Evolutionary conservation across 2,888 invertebrate species (phyloP).

Genomic region (Teleiodes luculella): DNA sequence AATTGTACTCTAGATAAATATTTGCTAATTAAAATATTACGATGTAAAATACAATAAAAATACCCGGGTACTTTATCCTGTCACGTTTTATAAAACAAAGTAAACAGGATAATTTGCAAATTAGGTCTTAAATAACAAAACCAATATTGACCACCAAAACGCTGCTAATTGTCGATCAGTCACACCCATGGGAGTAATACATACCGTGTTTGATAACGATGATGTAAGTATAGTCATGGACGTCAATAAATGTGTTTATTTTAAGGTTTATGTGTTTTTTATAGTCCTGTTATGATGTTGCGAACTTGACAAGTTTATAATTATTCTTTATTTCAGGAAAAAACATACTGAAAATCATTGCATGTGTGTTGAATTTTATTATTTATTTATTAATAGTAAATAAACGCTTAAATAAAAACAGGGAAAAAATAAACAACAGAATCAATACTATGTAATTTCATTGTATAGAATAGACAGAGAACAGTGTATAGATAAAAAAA

Average conservation of each 20-base stretch:
- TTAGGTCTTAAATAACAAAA: constrained; percentile 38
- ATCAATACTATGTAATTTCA: no score
- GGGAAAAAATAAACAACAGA: no score
- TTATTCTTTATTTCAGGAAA: no score
- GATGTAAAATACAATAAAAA: neutral
- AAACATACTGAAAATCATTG: no score
- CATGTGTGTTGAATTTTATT: no score
- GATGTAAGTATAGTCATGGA: constrained; percentile 38
- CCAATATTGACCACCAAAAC: constrained; percentile 44
- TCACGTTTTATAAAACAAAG: neutral
- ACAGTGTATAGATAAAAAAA: no score
- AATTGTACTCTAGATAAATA: neutral
- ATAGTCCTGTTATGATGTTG: constrained; percentile 26
- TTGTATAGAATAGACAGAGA: no score
- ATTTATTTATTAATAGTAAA: no score
- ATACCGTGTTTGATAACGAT: constrained; percentile 37
- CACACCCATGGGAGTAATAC: constrained; percentile 47
- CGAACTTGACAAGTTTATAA: constrained; percentile 9
- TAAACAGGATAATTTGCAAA: constrained; percentile 33
- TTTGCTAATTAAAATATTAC: neutral
- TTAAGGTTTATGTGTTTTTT: constrained; percentile 41
- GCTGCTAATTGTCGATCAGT: constrained; percentile 45
- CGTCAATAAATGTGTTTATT: constrained; percentile 40
- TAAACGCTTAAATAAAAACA: no score
- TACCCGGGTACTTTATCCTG: neutral